Conservation (phyloP, 2,113 vertebrate genomes). For the Pterocles gutturalis region DNA sequence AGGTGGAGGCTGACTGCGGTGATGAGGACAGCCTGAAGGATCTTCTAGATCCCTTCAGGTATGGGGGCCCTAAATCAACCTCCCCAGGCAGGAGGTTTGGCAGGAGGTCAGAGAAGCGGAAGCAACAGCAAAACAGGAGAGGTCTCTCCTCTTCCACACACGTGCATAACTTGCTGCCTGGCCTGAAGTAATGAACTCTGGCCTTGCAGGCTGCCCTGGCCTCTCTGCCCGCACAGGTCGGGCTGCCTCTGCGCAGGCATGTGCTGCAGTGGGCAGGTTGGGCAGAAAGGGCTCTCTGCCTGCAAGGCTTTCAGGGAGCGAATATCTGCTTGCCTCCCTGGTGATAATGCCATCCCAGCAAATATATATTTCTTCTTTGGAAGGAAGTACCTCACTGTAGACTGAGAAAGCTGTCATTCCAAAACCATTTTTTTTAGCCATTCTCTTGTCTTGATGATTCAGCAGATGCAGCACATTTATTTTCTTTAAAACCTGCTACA, state of each 20-base stretch:
- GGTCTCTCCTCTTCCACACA: neutral
- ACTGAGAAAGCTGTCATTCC: neutral
- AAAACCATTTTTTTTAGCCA: neutral
- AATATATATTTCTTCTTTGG: neutral
- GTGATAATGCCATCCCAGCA: neutral
- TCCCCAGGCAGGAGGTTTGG: neutral
- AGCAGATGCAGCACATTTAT: neutral
- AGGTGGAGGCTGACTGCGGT: fast-evolving
- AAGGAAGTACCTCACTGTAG: neutral
- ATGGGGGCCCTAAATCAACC: neutral
- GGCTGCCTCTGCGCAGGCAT: neutral
- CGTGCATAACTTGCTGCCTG: neutral
- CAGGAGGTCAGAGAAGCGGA: neutral
- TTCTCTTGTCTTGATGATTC: neutral
- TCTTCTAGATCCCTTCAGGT: neutral
- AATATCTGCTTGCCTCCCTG: neutral
- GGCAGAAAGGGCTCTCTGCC: neutral
- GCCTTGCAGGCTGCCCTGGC: neutral
- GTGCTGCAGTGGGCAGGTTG: neutral
- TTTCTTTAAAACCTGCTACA: neutral
- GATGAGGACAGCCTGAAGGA: neutral
- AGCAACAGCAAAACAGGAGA: neutral
- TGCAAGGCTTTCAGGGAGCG: neutral
- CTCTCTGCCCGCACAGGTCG: neutral
- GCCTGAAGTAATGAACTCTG: neutral